Percentiles rank a stretch among this genome's conserved stretches.
phyloP scores from a whole-genome alignment of 2,113 vertebrate species.

The Urocynchramus pylzowi region DNA sequence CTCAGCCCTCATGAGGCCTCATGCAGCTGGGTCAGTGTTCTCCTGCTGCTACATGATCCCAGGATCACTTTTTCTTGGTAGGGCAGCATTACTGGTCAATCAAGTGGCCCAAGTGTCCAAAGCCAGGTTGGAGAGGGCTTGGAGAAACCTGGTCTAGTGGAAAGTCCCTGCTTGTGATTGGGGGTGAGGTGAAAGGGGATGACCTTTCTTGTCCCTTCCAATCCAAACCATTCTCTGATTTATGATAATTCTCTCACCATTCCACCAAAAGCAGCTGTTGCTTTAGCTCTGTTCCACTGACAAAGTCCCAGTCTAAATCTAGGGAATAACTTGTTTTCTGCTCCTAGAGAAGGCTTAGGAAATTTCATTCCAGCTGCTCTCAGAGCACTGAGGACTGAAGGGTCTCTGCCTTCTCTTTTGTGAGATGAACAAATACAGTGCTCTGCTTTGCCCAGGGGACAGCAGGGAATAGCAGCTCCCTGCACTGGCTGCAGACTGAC shows the following conservation, averaged over 20 bases:
- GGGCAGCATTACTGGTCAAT: not conserved
- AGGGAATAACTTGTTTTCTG: not conserved
- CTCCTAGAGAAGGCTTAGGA: not conserved
- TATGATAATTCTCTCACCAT: not conserved
- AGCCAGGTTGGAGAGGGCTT: not conserved
- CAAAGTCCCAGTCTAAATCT: not conserved
- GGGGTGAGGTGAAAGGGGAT: not conserved
- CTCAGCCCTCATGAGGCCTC: not conserved
- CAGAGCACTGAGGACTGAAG: not conserved
- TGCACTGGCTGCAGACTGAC: rapidly evolving
- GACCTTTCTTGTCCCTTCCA: not conserved
- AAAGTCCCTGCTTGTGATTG: not conserved
- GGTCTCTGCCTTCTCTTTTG: not conserved
- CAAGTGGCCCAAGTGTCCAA: not conserved
- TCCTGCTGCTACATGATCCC: not conserved
- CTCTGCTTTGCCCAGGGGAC: not conserved
- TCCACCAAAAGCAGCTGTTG: not conserved
- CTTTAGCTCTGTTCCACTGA: not conserved
- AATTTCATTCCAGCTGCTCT: not conserved
- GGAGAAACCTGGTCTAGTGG: not conserved
- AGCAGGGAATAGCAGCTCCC: not conserved
- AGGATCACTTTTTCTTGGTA: not conserved
- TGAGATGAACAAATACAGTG: not conserved
- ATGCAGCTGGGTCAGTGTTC: not conserved
- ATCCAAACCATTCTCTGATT: not conserved